Conservation (phyloP, 2,113 vertebrate species). For the Rhodinocichla rosea region DNA sequence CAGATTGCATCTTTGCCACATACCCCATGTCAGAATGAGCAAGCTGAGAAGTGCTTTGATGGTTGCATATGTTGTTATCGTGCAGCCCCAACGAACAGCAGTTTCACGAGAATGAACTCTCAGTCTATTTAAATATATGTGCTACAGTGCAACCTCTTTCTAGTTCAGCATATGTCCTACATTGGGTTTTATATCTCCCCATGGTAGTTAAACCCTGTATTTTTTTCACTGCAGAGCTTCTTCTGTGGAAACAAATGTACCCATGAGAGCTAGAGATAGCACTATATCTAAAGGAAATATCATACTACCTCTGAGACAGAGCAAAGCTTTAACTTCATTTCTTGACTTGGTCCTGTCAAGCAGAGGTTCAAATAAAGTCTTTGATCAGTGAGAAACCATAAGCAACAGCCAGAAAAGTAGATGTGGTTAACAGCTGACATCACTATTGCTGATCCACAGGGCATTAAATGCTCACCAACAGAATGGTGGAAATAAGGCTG, state of each 20-base stretch:
- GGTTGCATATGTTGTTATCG: constrained; percentile 15
- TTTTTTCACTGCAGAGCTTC: background rate
- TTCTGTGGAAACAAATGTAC: background rate
- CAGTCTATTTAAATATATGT: background rate
- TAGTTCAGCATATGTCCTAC: background rate
- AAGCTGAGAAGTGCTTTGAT: constrained; percentile 44
- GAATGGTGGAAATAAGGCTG: background rate
- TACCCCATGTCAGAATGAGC: constrained; percentile 15
- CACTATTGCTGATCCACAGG: background rate
- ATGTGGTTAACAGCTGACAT: background rate
- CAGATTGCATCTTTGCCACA: constrained; percentile 49
- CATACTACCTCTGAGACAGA: background rate
- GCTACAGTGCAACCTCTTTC: background rate
- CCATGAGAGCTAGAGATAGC: background rate
- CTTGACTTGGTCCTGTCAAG: background rate
- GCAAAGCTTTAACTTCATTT: background rate
- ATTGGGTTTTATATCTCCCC: background rate
- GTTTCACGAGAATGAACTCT: background rate
- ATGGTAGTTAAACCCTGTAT: background rate
- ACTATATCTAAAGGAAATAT: background rate
- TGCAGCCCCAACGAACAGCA: background rate
- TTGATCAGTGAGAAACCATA: background rate
- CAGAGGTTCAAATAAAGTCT: background rate
- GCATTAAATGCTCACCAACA: background rate
- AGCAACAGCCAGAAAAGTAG: background rate